These are phyloP conservation scores for Drosophila insularis DNA, from an alignment of 1,140 invertebrate genomes.

Conservation along the genomic window DNA sequence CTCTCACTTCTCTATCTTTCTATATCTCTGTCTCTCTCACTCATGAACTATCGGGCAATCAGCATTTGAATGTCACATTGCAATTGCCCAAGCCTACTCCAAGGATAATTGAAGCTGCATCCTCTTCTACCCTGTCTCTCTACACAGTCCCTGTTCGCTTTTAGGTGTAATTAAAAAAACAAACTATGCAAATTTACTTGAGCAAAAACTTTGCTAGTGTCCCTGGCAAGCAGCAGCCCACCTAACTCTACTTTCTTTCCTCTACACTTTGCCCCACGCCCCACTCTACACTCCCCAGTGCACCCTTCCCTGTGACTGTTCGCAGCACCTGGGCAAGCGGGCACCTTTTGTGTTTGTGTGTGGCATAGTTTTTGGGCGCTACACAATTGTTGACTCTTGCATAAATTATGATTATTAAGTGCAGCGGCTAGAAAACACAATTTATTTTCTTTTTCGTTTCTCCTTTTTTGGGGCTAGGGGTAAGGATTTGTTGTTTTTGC, in stretches of 20 bases:
- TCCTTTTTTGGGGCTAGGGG: constrained; percentile 17
- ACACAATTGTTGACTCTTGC: constrained; percentile 44
- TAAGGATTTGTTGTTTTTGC: constrained; percentile 6
- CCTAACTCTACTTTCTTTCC: not conserved
- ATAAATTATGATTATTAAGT: constrained; percentile 53
- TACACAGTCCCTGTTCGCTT: not conserved
- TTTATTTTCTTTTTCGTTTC: constrained; percentile 19
- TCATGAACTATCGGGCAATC: too few relatives aligned
- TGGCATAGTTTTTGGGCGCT: constrained; percentile 18
- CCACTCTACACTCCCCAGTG: not conserved
- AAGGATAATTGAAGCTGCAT: constrained; percentile 15
- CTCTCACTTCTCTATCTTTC: not conserved
- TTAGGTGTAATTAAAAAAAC: constrained; percentile 14
- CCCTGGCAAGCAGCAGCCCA: constrained; percentile 2
- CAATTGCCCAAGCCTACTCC: constrained; percentile 13
- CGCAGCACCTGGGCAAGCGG: not conserved
- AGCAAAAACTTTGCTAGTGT: constrained; percentile 15
- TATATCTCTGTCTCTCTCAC: not conserved
- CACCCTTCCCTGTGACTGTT: too few relatives aligned
- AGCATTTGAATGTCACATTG: constrained; percentile 6
- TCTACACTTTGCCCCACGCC: not conserved
- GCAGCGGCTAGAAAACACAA: constrained; percentile 24
- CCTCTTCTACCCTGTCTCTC: not conserved
- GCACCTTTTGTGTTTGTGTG: constrained; percentile 23
- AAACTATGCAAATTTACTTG: constrained; percentile 34